Conservation (phyloP, 2,797 vertebrate genomes). For the Merluccius polli region DNA sequence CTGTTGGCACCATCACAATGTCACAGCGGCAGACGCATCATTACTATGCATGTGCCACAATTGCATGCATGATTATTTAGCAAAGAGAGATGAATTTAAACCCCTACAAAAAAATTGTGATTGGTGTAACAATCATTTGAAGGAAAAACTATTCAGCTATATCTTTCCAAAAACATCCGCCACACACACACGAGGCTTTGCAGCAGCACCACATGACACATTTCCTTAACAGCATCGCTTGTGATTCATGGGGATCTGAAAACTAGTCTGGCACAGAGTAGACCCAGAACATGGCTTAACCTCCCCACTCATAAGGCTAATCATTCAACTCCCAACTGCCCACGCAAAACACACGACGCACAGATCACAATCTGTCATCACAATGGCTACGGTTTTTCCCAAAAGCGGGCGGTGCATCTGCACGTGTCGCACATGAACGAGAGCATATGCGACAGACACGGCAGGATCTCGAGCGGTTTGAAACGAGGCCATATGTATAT, state of each 20-base stretch:
- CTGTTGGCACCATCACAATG: background rate
- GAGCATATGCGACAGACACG: constrained; percentile 21
- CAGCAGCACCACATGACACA: too few relatives aligned
- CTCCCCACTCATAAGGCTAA: background rate
- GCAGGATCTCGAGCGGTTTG: constrained; percentile 7
- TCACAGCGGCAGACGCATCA: background rate
- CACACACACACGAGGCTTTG: too few relatives aligned
- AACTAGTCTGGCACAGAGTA: too few relatives aligned
- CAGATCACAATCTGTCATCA: background rate
- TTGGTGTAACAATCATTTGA: background rate
- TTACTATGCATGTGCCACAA: background rate
- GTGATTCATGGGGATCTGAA: too few relatives aligned
- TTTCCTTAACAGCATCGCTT: too few relatives aligned
- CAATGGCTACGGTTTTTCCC: background rate
- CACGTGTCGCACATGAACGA: background rate
- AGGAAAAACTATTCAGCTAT: background rate
- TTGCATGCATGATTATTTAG: background rate
- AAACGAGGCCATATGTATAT: constrained; percentile 34
- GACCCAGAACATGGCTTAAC: background rate
- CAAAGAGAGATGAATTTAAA: background rate
- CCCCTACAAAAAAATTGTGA: too few relatives aligned
- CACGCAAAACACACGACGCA: background rate
- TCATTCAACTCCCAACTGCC: background rate
- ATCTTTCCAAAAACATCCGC: background rate
- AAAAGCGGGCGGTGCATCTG: constrained; percentile 2